A percentile compares a stretch with the other conserved stretches of the same genome.
Conservation (phyloP, 2,888 invertebrate genomes). For the Drosophila histrio region DNA sequence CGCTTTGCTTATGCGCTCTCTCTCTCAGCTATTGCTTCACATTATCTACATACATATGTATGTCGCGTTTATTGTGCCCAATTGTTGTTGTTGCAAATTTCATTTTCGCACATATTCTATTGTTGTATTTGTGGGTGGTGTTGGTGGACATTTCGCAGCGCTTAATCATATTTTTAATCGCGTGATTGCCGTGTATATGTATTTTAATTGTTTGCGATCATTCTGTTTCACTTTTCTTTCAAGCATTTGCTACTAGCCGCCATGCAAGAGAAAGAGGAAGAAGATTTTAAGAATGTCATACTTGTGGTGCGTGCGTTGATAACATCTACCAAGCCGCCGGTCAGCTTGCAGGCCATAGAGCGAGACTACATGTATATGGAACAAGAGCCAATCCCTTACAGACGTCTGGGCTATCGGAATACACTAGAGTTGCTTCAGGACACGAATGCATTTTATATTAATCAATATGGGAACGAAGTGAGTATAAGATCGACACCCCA, state of each 20-base stretch:
- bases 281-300: slow-evolving; percentile 68
- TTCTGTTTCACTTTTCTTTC: slow-evolving; percentile 6
- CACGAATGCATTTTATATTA: slow-evolving; percentile 86
- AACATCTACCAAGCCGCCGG: slow-evolving; percentile 80
- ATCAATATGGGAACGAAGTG: slow-evolving; percentile 51
- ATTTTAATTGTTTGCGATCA: slow-evolving; percentile 2
- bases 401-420: slow-evolving; percentile 86
- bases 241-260: slow-evolving; percentile 5
- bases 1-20: neutral
- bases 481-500: slow-evolving; percentile 24
- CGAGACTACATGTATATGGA: slow-evolving; percentile 88
- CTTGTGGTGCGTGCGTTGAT: slow-evolving; percentile 80
- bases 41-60: slow-evolving; percentile 12
- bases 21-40: slow-evolving; percentile 15
- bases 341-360: slow-evolving; percentile 80
- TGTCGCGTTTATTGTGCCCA: slow-evolving; percentile 24
- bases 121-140: slow-evolving; percentile 41
- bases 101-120: slow-evolving; percentile 39
- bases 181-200: slow-evolving; percentile 25
- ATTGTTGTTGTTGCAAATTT: slow-evolving; percentile 31
- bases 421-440: slow-evolving; percentile 87
- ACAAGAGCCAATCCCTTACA: slow-evolving; percentile 87
- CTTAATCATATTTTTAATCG: slow-evolving; percentile 50
- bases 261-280: slow-evolving; percentile 42
- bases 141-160: slow-evolving; percentile 23